Conservation (phyloP, 2,113 vertebrate genomes). For the Pterophyllum scalare region DNA sequence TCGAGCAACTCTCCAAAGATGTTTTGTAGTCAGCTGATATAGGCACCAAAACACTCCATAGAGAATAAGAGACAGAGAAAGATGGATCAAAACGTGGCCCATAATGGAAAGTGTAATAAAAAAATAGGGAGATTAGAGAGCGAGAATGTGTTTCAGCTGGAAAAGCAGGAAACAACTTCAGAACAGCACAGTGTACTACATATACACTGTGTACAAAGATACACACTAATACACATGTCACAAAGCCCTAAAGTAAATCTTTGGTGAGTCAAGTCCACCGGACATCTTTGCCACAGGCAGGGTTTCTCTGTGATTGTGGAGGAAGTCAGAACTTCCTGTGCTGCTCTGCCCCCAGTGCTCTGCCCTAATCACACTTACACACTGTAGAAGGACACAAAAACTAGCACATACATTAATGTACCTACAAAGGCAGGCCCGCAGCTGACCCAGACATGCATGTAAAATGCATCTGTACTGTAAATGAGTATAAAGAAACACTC, state of each 20-base stretch:
- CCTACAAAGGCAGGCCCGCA: neutral
- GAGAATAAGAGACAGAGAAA: neutral
- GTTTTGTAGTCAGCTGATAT: neutral
- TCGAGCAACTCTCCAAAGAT: conserved; percentile 17
- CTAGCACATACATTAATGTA: neutral
- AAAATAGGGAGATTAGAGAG: neutral
- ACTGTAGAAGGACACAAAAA: conserved; percentile 3
- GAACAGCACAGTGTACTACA: conserved; percentile 48
- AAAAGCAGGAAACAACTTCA: conserved; percentile 56
- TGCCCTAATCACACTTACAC: conserved; percentile 34
- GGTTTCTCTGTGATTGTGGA: conserved; percentile 47
- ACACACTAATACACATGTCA: conserved; percentile 5
- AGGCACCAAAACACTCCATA: neutral
- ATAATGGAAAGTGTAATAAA: conserved; percentile 16
- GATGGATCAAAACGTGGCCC: neutral
- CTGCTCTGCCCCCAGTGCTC: conserved; percentile 42
- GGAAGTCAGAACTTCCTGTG: conserved; percentile 67
- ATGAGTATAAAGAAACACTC: neutral
- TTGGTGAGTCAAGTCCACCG: conserved; percentile 49
- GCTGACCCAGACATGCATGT: neutral
- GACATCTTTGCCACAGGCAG: conserved; percentile 52
- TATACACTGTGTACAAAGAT: conserved; percentile 17
- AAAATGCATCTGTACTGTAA: neutral
- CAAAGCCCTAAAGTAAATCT: conserved; percentile 18
- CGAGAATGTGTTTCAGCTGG: conserved; percentile 22